These are phyloP conservation scores for Antechinus stuartii DNA, from an alignment of 2,113 vertebrate genomes.

Conservation along the genomic window DNA sequence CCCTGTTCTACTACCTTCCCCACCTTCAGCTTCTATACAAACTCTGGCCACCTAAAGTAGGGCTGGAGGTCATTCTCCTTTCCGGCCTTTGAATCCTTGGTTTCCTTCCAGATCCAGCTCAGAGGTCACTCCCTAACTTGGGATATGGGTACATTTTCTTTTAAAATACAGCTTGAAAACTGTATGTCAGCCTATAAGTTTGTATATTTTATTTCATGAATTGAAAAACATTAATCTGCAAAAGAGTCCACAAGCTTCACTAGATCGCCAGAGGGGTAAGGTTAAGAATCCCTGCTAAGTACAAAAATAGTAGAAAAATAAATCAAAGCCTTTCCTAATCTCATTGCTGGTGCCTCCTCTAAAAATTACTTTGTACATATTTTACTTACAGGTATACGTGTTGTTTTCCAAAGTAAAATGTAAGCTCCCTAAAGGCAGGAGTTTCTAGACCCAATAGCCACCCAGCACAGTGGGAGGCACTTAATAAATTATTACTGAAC, in stretches of 20 bases:
- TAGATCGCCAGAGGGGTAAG: background rate
- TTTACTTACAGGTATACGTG: background rate
- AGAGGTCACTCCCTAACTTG: background rate
- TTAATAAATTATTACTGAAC: background rate
- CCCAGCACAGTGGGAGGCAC: background rate
- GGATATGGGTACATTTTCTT: background rate
- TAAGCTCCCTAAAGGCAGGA: background rate
- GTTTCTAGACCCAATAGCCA: background rate
- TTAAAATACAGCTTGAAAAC: background rate
- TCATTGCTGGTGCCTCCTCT: background rate
- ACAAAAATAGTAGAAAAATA: background rate
- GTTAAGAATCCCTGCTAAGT: background rate
- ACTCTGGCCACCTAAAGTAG: background rate
- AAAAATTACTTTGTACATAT: background rate
- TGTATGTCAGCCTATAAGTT: background rate
- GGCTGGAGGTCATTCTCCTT: background rate
- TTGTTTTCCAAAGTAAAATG: background rate
- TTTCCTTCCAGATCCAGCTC: background rate
- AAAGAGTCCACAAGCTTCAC: background rate
- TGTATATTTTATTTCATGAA: background rate
- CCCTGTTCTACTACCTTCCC: background rate
- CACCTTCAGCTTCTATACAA: constrained; percentile 21
- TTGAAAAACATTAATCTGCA: background rate
- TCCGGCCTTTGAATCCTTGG: background rate
- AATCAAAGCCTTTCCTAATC: background rate